Evolutionary conservation across 2,888 invertebrate genomes (phyloP), one percentile per base, ranked within the genome.

Genomic region (Strigamia maritima): DNA sequence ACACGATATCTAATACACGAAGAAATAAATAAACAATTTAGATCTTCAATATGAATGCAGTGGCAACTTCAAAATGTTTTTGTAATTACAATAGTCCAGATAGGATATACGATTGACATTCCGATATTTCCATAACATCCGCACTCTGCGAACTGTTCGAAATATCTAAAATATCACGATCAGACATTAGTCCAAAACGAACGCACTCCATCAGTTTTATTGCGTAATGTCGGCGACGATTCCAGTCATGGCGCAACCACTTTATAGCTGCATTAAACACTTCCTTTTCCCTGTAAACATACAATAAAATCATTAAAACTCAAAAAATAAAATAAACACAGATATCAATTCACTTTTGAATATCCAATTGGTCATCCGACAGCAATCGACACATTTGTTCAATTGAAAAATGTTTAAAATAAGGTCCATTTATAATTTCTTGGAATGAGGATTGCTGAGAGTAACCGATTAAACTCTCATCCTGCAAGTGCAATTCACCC

Each of bases 131-230:
- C 76, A 76, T 76, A 7, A 76, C 35, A 12, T 6, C 12, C 3
- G 8, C 14, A n/a, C n/a, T 76, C 16, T 12, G 35, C 16, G 24
- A 12, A 10, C n/a, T 16, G 19, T 19, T 24, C 7, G 76, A 28
- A 22, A 76, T 76, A 19, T 76, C 76, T 35, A 76, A 38, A 28
- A 76, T 16, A 35, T 76, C 76, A 16, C 76, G 76, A 35, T 76
- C 76, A 35, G 76, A 22, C 76, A 76, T 76, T 8, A 76, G 35
- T 14, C 76, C 76, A 76, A 76, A 76, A 8, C 76, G 76, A 8
- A 76, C 76, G n/a, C 76, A 76, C 2, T 10, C 76, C 31, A 76
- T 76, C 22, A 76, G 2, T 16, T n/a, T 4, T 14, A 16, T 16
- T 8, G 40, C 76, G n/a, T 76, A 35, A 22, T 14, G 22, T 35